A percentile compares a stretch with the other conserved stretches of the same genome.
These are phyloP conservation scores for Phymastichus coffea DNA, from an alignment of 1,140 invertebrate species.

Conservation along the genomic window DNA sequence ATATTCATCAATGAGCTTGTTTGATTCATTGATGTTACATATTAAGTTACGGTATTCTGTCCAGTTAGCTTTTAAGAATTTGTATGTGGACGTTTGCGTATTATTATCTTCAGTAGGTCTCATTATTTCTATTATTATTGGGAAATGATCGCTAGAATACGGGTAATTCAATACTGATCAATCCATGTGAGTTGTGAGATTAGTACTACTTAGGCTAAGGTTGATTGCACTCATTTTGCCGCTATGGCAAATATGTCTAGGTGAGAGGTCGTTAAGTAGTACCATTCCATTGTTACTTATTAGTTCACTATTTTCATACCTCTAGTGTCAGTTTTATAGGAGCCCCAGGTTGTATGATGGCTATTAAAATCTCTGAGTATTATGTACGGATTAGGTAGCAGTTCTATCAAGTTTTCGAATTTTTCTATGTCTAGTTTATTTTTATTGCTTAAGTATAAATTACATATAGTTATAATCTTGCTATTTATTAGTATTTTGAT, in stretches of 20 bases:
- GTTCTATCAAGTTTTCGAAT: constrained; percentile 32
- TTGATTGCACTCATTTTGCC: too few species aligned
- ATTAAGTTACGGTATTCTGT: too few species aligned
- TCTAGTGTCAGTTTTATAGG: constrained; percentile 33
- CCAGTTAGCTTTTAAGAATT: too few species aligned
- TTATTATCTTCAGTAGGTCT: background rate
- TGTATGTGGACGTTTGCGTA: constrained; percentile 1
- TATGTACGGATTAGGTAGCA: constrained; percentile 36
- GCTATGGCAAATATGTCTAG: constrained; percentile 36
- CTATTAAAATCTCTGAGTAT: too few species aligned
- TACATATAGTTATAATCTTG: background rate
- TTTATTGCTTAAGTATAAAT: constrained; percentile 24
- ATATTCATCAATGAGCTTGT: constrained; percentile 37
- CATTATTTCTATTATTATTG: constrained; percentile 30
- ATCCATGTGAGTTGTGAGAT: constrained; percentile 31
- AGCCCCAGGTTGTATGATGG: constrained; percentile 39
- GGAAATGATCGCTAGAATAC: constrained; percentile 40
- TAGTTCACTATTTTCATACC: constrained; percentile 36
- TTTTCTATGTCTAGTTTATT: constrained; percentile 13
- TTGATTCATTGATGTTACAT: too few species aligned
- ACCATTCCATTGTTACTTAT: constrained; percentile 30
- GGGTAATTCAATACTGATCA: constrained; percentile 34
- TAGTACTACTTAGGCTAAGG: constrained; percentile 32
- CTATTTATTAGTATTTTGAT: background rate
- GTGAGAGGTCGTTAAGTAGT: too few species aligned